Conservation (phyloP, 1,140 invertebrate species). For the Gonioctena quinquepunctata region DNA sequence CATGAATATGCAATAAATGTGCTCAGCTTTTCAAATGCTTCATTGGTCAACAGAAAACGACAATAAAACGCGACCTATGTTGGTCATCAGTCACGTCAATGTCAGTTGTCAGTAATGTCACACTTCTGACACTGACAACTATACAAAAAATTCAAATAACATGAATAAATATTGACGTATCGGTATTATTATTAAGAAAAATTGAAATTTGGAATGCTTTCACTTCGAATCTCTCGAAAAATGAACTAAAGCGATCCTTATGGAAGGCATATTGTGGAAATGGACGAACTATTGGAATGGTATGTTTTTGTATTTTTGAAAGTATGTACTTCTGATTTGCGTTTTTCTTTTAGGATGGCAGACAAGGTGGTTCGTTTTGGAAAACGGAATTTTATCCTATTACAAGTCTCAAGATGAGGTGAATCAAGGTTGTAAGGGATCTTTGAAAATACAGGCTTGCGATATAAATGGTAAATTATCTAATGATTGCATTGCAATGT, state of each 20-base stretch:
- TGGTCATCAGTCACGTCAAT: too few species aligned
- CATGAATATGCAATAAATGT: too few species aligned
- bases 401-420: slow-evolving; percentile 84
- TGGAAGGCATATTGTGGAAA: slow-evolving; percentile 80
- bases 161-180: too few species aligned
- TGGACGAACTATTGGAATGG: slow-evolving; percentile 86
- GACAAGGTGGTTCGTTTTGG: slow-evolving; percentile 82
- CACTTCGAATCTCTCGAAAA: not conserved
- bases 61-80: too few species aligned
- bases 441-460: slow-evolving; percentile 79
- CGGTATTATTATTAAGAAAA: too few species aligned
- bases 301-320: slow-evolving; percentile 49
- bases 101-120: too few species aligned
- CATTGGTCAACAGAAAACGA: too few species aligned
- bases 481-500: not conserved
- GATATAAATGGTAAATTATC: slow-evolving; percentile 76
- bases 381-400: slow-evolving; percentile 79
- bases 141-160: too few species aligned
- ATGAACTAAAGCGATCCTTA: slow-evolving; percentile 42
- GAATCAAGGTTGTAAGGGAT: slow-evolving; percentile 82
- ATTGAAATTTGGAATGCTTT: too few species aligned
- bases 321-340: not conserved
- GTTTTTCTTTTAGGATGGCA: slow-evolving; percentile 72
- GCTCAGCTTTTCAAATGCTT: too few species aligned
- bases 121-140: too few species aligned